Evolutionary conservation across 2,888 invertebrate species (phyloP).

Genomic region (Leptinotarsa peninsularis): DNA sequence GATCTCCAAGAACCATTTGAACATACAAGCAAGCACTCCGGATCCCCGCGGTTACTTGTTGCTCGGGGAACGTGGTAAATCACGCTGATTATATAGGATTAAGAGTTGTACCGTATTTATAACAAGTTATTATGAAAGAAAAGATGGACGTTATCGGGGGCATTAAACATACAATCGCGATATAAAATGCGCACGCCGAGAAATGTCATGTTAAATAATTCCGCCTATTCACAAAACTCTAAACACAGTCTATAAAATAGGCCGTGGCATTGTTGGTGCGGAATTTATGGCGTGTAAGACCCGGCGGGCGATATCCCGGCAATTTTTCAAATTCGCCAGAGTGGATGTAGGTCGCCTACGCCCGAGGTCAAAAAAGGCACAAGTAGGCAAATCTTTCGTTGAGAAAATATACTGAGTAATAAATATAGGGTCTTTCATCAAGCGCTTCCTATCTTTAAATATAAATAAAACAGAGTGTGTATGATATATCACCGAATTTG

Average conservation of each 20-base stretch:
- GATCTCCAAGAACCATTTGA: slow-evolving; percentile 25
- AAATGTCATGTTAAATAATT: slow-evolving; percentile 39
- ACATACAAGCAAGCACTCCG: slow-evolving; percentile 20
- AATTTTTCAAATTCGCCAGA: slow-evolving; percentile 8
- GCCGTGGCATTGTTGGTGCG: slow-evolving; percentile 11
- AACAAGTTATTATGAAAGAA: slow-evolving; percentile 49
- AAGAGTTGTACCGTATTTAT: slow-evolving; percentile 56
- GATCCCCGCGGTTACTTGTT: slow-evolving; percentile 53
- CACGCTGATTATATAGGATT: slow-evolving; percentile 56
- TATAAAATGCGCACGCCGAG: slow-evolving; percentile 29
- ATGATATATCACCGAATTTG: too few relatives aligned
- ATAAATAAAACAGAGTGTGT: too few relatives aligned
- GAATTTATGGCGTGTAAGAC: slow-evolving; percentile 14
- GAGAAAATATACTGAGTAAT: neutral
- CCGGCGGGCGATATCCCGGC: slow-evolving; percentile 6
- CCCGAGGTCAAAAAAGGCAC: neutral
- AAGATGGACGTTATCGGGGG: slow-evolving; percentile 50
- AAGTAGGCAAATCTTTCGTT: neutral
- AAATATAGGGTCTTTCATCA: too few relatives aligned
- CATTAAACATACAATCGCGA: slow-evolving; percentile 45
- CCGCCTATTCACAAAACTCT: slow-evolving; percentile 34
- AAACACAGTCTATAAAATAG: slow-evolving; percentile 15
- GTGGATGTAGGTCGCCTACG: neutral
- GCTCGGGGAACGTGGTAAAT: slow-evolving; percentile 56
- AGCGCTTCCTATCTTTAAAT: too few relatives aligned